Conservation (phyloP, 2,888 invertebrate genomes). For the Drosophila robusta region DNA sequence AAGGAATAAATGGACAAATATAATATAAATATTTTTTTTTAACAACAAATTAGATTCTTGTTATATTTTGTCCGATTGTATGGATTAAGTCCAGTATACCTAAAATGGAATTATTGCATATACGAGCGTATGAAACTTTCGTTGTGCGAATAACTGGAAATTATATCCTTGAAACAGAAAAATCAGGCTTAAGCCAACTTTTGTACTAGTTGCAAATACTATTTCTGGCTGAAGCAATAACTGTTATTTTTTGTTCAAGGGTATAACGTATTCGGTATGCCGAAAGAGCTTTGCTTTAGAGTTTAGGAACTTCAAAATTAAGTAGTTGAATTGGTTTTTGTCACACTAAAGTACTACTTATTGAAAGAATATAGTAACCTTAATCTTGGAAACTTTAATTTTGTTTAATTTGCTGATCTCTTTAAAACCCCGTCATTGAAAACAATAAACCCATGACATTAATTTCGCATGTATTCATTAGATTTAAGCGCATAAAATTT, state of each 20-base stretch:
- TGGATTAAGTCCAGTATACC: background rate
- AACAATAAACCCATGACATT: conserved; percentile 19
- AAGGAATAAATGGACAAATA: no score
- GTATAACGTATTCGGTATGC: background rate
- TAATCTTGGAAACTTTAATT: conserved; percentile 4
- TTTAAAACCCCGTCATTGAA: conserved; percentile 3
- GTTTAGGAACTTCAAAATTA: conserved; percentile 1
- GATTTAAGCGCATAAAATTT: conserved; percentile 10
- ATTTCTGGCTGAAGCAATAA: background rate
- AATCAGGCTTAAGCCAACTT: background rate
- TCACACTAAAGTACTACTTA: background rate
- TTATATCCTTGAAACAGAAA: background rate
- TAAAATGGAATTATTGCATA: conserved; percentile 1
- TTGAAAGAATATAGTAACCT: background rate
- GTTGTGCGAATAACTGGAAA: background rate
- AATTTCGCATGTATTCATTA: conserved; percentile 35
- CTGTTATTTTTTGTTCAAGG: background rate
- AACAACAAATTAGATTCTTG: no score
- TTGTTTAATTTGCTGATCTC: conserved; percentile 40
- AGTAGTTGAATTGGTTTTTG: conserved; percentile 2
- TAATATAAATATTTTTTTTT: no score
- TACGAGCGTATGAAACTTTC: background rate
- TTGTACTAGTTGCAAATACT: background rate
- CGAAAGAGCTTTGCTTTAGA: conserved; percentile 4
- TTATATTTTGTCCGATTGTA: conserved; percentile 3